A percentile compares a stretch with the other conserved stretches of the same genome.
Conservation (phyloP, 53 echinoderm and acorn worm species). For the Apostichopus leukothele region DNA sequence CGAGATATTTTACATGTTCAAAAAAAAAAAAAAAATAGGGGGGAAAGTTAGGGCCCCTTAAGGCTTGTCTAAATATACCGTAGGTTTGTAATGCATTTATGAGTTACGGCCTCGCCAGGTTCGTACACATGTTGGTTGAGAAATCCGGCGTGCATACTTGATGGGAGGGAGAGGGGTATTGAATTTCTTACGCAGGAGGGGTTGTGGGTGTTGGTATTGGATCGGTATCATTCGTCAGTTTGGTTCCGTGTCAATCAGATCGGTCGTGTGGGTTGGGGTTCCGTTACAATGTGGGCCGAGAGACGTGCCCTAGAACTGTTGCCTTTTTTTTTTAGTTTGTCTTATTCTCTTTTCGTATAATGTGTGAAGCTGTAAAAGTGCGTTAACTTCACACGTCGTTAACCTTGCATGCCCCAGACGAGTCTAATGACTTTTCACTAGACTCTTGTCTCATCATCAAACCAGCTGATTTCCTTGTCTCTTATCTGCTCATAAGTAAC, state of each 20-base stretch:
- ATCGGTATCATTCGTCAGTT: too few relatives aligned
- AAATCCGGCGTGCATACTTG: conserved; percentile 34
- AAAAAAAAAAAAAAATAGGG: not conserved
- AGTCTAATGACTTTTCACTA: conserved; percentile 45
- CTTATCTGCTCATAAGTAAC: conserved; percentile 38
- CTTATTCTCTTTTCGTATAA: too few relatives aligned
- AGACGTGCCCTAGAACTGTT: too few relatives aligned
- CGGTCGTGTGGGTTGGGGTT: too few relatives aligned
- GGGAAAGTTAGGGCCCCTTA: conserved; percentile 2
- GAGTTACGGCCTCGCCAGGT: conserved; percentile 36
- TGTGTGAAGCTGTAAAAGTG: conserved; percentile 11
- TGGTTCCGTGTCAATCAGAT: too few relatives aligned
- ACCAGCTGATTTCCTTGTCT: conserved; percentile 40
- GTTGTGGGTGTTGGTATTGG: not conserved
- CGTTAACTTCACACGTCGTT: conserved; percentile 46
- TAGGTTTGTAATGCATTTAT: conserved; percentile 35
- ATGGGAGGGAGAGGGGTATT: conserved; percentile 29
- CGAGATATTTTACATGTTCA: not conserved
- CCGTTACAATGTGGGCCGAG: too few relatives aligned
- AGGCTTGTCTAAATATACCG: conserved; percentile 33
- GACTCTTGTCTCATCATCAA: conserved; percentile 31
- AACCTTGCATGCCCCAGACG: conserved; percentile 50
- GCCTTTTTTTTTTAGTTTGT: too few relatives aligned
- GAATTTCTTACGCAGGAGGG: not conserved
- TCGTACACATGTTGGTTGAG: conserved; percentile 22